Base-by-base conservation (phyloP, 2,113 vertebrate species). In the Madoqua kirkii region DNA sequence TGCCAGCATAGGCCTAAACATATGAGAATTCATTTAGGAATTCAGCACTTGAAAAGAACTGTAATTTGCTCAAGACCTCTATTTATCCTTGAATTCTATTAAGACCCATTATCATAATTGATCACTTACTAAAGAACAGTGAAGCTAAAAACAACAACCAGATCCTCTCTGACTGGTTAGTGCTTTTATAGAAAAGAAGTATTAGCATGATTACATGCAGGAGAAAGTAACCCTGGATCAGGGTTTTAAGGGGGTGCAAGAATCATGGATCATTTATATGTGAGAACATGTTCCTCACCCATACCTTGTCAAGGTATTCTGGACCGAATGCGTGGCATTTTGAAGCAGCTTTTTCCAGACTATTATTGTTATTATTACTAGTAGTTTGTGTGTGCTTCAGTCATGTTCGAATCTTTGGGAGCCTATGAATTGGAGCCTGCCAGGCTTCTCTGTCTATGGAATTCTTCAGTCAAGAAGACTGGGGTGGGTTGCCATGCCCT, bases 41-140 rank as follows among this genome's bases (percentile, higher is more conserved):
- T 97, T 96, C 52, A 89, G 48, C 21, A 64, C 9, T 85, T 89
- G 5, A n/a, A 93, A 91, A 92, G 43, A 92, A 76, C 15, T 55
- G 2, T 87, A 93, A 97, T 95, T 93, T 96, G 16, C 81, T 87
- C 57, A 59, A 43, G 11, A 79, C 3, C 57, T 97, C n/a, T 96
- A 19, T 95, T 97, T 96, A 82, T 52, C 19, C 62, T 89, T 86
- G 40, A 97, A 92, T 96, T 87, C 55, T 93, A 95, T 52, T 79
- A 92, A 95, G 50, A 87, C 19, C 14, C 57, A 79, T 89, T 95
- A 92, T 84, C 76, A 85, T 96, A 97, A 90, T 3, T 95, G 54
- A 90, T 89, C 55, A 91, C 67, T 89, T 91, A 82, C 11, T 10
- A 67, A 83, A 43, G 21, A 60, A 85, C 13, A 91, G 21, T 91